A percentile compares a stretch with the other conserved stretches of the same genome.
These are phyloP conservation scores for Karalla daura DNA, from an alignment of 2,797 vertebrate species.

Conservation along the genomic window DNA sequence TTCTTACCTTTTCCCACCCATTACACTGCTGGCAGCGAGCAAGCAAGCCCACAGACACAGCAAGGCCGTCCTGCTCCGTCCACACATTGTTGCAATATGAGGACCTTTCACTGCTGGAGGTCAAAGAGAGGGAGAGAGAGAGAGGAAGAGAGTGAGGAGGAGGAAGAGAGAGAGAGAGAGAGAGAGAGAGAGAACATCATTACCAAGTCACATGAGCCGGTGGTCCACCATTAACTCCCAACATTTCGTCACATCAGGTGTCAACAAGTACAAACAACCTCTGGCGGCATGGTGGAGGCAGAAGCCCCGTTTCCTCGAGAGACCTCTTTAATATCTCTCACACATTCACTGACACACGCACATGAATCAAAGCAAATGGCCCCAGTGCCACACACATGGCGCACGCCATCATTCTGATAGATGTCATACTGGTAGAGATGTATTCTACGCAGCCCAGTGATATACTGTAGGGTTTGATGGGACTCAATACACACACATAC, in stretches of 20 bases:
- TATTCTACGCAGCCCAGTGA: slow-evolving; percentile 35
- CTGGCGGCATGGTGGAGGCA: neutral
- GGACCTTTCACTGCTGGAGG: slow-evolving; percentile 84
- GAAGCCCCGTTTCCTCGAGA: slow-evolving; percentile 15
- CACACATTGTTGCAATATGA: slow-evolving; percentile 88
- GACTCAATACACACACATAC: slow-evolving; percentile 24
- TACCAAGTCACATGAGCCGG: slow-evolving; percentile 22
- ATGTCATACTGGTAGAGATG: slow-evolving; percentile 48
- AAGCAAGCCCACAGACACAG: slow-evolving; percentile 91
- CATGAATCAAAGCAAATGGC: slow-evolving; percentile 59
- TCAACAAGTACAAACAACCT: slow-evolving; percentile 23
- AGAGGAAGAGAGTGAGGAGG: too few species aligned
- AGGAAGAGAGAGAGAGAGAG: too few species aligned
- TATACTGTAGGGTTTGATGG: too few species aligned
- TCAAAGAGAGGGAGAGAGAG: slow-evolving; percentile 51
- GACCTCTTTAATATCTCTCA: slow-evolving; percentile 29
- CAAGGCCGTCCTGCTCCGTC: slow-evolving; percentile 84
- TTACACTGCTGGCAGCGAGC: slow-evolving; percentile 81
- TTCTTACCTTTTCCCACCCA: slow-evolving; percentile 93
- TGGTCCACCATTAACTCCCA: slow-evolving; percentile 16
- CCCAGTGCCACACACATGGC: slow-evolving; percentile 54
- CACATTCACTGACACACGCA: slow-evolving; percentile 48
- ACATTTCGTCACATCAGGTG: slow-evolving; percentile 19
- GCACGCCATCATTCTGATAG: slow-evolving; percentile 52
- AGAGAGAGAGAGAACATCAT: slow-evolving; percentile 38